Evolutionary conservation across 64 coral and sea anemone species (phyloP).

Genomic region (Actinia tenebrosa): DNA sequence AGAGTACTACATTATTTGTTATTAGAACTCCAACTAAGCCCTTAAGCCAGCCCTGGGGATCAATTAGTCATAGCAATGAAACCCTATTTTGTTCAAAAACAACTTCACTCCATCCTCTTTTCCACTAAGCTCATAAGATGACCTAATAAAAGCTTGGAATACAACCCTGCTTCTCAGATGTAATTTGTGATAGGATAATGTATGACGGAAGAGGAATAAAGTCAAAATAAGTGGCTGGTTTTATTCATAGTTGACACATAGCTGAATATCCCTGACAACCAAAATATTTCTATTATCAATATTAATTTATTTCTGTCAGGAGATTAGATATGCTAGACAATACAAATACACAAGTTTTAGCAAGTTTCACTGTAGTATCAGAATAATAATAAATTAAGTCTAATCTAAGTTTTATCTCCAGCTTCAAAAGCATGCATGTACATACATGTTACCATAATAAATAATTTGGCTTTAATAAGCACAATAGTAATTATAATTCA

Average conservation of each 20-base stretch:
- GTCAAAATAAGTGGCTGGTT: neutral
- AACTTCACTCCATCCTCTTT: neutral
- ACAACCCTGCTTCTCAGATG: no score
- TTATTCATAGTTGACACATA: neutral
- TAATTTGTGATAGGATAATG: neutral
- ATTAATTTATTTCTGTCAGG: neutral
- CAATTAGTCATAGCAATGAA: neutral
- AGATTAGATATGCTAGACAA: neutral
- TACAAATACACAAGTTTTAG: neutral
- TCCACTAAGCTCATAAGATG: neutral
- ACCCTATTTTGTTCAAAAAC: neutral
- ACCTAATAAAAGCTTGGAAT: neutral
- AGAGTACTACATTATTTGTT: neutral
- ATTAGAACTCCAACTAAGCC: neutral
- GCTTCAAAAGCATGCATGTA: neutral
- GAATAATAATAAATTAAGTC: neutral
- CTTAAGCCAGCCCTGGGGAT: constrained; percentile 6
- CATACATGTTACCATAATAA: no score
- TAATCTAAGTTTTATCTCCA: neutral
- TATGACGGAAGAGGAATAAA: neutral
- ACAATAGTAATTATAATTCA: no score
- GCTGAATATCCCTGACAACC: neutral
- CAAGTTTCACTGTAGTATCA: neutral
- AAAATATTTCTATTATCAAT: neutral
- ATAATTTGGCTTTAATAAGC: no score